These are phyloP conservation scores for Lycocerus yunnanus DNA, from an alignment of 2,888 invertebrate species.

Conservation along the genomic window DNA sequence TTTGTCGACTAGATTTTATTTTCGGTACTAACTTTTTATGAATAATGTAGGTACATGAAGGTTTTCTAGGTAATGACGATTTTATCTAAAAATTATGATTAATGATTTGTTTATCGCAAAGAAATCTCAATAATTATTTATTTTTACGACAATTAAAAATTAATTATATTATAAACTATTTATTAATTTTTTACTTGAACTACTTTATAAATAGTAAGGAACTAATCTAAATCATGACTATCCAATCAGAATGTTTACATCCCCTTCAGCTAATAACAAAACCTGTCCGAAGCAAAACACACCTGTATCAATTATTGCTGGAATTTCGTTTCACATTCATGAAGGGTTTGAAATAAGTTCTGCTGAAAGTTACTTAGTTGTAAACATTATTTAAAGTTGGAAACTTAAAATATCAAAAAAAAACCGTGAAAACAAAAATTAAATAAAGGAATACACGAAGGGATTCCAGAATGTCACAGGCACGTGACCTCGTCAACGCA, in stretches of 20 bases:
- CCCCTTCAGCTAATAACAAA: conserved; percentile 29
- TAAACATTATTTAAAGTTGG: not conserved
- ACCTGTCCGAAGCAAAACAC: conserved; percentile 33
- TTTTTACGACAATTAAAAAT: not conserved
- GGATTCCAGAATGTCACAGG: conserved; percentile 42
- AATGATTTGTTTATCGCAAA: not conserved
- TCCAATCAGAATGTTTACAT: not conserved
- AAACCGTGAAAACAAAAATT: not conserved
- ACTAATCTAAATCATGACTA: not conserved
- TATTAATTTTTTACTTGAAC: not conserved
- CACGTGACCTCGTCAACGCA: conserved; percentile 41
- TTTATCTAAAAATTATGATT: not conserved
- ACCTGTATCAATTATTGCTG: conserved; percentile 25
- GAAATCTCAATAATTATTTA: not conserved
- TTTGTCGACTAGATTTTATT: not conserved
- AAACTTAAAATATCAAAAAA: not conserved
- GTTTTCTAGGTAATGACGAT: not conserved
- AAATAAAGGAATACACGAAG: conserved; percentile 2
- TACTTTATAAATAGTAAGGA: too few relatives aligned
- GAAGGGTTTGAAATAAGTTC: not conserved
- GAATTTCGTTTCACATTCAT: not conserved
- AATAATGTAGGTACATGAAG: not conserved
- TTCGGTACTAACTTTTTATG: not conserved
- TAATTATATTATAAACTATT: not conserved
- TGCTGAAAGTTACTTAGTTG: not conserved